These are phyloP conservation scores for Capra hircus DNA, from an alignment of 2,113 vertebrate genomes.

Conservation along the genomic window DNA sequence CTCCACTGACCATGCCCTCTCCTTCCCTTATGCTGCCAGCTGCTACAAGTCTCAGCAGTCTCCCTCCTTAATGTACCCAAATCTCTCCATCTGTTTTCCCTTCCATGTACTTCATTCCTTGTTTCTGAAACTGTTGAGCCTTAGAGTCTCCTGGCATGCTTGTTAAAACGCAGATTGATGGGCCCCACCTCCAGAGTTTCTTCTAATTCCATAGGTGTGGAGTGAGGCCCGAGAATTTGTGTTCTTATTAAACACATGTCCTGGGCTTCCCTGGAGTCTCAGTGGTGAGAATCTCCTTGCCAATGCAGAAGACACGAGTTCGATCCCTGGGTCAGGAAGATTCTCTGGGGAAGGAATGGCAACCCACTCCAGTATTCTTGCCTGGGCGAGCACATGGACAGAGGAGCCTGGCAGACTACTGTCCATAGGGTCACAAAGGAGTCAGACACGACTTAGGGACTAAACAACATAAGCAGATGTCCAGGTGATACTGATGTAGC, in stretches of 20 bases:
- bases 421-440: neutral
- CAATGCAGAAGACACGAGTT: neutral
- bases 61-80: fast-evolving
- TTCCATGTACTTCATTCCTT: neutral
- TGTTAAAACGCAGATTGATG: neutral
- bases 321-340: neutral
- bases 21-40: neutral
- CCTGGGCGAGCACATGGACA: neutral
- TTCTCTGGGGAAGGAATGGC: neutral
- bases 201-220: neutral
- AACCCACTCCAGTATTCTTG: neutral
- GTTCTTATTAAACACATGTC: neutral
- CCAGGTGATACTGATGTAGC: neutral
- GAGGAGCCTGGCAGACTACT: neutral
- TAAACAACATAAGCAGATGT: neutral
- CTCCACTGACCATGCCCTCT: neutral
- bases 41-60: neutral
- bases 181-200: neutral
- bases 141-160: neutral
- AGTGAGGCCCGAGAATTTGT: neutral
- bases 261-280: neutral
- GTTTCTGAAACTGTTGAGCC: neutral
- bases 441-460: neutral
- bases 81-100: neutral
- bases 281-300: neutral